Evolutionary conservation across 2,797 vertebrate species (phyloP), one percentile per base, ranked within the genome.

Genomic region (Gobio occitaniae): DNA sequence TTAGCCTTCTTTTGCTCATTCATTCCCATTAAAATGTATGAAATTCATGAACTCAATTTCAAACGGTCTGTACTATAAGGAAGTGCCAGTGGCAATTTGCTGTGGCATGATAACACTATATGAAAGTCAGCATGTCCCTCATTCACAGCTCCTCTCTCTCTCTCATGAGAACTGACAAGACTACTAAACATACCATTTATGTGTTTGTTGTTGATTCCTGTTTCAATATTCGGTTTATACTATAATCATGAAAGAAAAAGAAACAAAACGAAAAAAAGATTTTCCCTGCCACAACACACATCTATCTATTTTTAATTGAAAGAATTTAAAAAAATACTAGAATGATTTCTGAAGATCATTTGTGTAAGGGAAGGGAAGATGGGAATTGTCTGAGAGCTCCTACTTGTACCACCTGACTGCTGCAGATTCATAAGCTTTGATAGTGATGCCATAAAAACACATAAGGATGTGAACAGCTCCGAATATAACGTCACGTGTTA

Each of bases 1-100:
- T 83, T 59, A 32, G 59, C 36, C 66, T 54, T 78, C 32, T 63
- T 44, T 48, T 72, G 16, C 44, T 78, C 7, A 77, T 72, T 86
- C 85, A 50, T 21, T 12, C n/a, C 85, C 56, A 83, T 72, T 86
- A 66, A 78, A 83, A 82, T 83, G 74, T 78, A 78, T 83, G 75
- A 86, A 78, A 83, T 65, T 83, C 80, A 74, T 78, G 85, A 83
- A 79, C 63, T 74, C 74, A 72, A 63, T 78, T 65, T 82, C 61
- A 82, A 66, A 76, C 25, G 12, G 59, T 75, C 78, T 80, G 44
- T 70, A 4, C 36, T 25, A 76, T 80, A 29, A 41, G 65, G 41
- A 78, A 44, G 19, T 19, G 50, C 50, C 69, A 38, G 25, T 47
- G 48, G 78, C 79, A 61, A 69, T 78, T 78, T 72, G n/a, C 66